Base-by-base conservation (phyloP, 2,113 vertebrate species). In the Tychaedon coryphoeus region DNA sequence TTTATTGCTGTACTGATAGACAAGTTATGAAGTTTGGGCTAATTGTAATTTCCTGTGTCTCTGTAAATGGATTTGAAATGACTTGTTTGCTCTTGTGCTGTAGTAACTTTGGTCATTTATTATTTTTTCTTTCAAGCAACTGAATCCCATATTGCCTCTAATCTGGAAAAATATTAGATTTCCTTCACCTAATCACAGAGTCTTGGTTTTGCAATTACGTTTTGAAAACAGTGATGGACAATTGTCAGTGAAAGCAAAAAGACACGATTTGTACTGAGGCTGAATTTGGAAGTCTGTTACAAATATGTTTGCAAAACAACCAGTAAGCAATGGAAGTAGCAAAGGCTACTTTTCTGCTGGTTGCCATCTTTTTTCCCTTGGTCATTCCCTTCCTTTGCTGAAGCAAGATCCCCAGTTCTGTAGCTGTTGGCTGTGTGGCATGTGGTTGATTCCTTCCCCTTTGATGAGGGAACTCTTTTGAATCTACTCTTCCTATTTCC, bases 121-220 rank as follows among this genome's bases (percentile, higher is more conserved):
- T 73, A 58, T 82, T 92, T 81, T 83, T 84, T 77, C 78, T 91
- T 88, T 79, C 62, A 75, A 92, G 78, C 29, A 76, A 22, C 65
- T 66, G 61, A 94, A 96, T 90, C 51, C 57, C 66, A 70, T 73
- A 50, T 79, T 93, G 84, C 84, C 74, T 92, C 72, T 90, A 82
- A 94, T 79, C 67, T 88, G 81, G 48, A 40, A 92, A 94, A 73
- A 86, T 83, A 94, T 64, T 96, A 92, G 51, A 93, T 94, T 93
- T 96, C 33, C 70, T 67, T 80, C 51, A 78, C 69, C 53, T 90
- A 81, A 85, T 90, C 7, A 0, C 66, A 40, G 36, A 69, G 60
- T 47, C 64, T 82, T 91, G 69, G 7, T 70, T 94, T 86, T 84
- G 88, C 79, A 88, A n/a, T 88, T 93, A 28, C 53, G 29, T 91